These are phyloP conservation scores for Danaus melanippus DNA, from an alignment of 1,140 invertebrate genomes.

Conservation along the genomic window DNA sequence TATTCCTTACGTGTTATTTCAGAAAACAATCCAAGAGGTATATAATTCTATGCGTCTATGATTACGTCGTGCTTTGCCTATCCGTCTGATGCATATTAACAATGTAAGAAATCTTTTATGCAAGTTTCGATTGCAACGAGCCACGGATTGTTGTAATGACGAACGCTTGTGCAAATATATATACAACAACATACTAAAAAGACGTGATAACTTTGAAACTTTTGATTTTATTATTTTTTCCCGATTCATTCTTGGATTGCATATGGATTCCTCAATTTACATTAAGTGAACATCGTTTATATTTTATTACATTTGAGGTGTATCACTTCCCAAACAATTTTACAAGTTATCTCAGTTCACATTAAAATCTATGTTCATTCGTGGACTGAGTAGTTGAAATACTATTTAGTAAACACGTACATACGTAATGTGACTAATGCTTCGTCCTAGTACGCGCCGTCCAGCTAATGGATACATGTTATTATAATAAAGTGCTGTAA, in stretches of 20 bases:
- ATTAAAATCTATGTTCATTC: too few species aligned
- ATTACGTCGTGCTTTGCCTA: slow-evolving; percentile 19
- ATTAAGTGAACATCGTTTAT: too few species aligned
- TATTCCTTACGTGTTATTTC: not conserved
- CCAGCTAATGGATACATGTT: slow-evolving; percentile 22
- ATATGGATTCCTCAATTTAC: too few species aligned
- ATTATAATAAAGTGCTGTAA: slow-evolving; percentile 33
- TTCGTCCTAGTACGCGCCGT: slow-evolving; percentile 24
- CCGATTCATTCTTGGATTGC: too few species aligned
- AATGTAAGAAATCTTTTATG: slow-evolving; percentile 16
- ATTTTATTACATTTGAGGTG: too few species aligned
- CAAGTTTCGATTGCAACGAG: slow-evolving; percentile 19
- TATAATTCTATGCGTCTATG: slow-evolving; percentile 8
- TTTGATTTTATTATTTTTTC: too few species aligned
- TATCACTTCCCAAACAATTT: too few species aligned
- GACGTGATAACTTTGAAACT: too few species aligned
- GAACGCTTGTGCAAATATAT: slow-evolving; percentile 9
- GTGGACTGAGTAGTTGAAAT: slow-evolving; percentile 21
- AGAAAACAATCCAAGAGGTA: slow-evolving; percentile 3
- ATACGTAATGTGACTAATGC: slow-evolving; percentile 30
- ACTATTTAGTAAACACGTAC: slow-evolving; percentile 34
- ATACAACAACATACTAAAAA: too few species aligned
- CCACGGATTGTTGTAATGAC: slow-evolving; percentile 12
- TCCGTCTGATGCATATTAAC: slow-evolving; percentile 21
- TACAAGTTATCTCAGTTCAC: too few species aligned